Conservation (phyloP, 2,888 invertebrate genomes). For the Drosophila nr. medialis region DNA sequence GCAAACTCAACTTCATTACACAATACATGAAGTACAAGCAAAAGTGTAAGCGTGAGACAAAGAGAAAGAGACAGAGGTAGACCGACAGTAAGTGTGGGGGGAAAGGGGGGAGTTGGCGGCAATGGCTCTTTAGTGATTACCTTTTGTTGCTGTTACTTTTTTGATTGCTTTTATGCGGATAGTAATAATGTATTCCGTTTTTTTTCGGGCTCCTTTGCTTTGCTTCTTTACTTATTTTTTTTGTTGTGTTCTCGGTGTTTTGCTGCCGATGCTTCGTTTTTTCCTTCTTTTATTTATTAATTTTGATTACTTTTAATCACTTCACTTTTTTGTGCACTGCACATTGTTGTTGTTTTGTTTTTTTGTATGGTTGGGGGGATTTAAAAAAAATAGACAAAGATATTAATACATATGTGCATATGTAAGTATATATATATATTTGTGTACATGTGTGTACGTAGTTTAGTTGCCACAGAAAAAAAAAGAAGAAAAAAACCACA, state of each 20-base stretch:
- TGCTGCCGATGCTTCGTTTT: slow-evolving; percentile 10
- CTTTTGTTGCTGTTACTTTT: slow-evolving; percentile 65
- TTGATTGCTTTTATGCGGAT: slow-evolving; percentile 58
- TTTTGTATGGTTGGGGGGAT: neutral
- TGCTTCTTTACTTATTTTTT: slow-evolving; percentile 20
- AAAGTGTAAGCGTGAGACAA: neutral
- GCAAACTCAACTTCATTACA: slow-evolving; percentile 77
- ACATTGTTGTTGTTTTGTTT: slow-evolving; percentile 13
- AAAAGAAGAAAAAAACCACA: slow-evolving; percentile 36
- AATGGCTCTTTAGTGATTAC: slow-evolving; percentile 47
- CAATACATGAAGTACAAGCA: slow-evolving; percentile 62
- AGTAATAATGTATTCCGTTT: slow-evolving; percentile 51
- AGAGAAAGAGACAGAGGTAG: neutral
- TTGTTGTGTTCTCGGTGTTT: slow-evolving; percentile 45
- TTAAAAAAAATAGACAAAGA: slow-evolving; percentile 8
- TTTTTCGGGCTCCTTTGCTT: slow-evolving; percentile 27
- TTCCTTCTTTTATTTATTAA: slow-evolving; percentile 22
- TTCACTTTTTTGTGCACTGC: slow-evolving; percentile 64
- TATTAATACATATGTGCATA: slow-evolving; percentile 10
- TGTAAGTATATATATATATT: slow-evolving; percentile 4
- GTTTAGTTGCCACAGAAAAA: slow-evolving; percentile 31
- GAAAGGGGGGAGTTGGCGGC: slow-evolving; percentile 21
- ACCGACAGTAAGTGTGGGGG: neutral
- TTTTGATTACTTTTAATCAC: slow-evolving; percentile 49
- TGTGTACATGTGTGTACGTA: slow-evolving; percentile 12